Conservation (phyloP, 2,113 vertebrate genomes). For the Pollimyrus isidori region DNA sequence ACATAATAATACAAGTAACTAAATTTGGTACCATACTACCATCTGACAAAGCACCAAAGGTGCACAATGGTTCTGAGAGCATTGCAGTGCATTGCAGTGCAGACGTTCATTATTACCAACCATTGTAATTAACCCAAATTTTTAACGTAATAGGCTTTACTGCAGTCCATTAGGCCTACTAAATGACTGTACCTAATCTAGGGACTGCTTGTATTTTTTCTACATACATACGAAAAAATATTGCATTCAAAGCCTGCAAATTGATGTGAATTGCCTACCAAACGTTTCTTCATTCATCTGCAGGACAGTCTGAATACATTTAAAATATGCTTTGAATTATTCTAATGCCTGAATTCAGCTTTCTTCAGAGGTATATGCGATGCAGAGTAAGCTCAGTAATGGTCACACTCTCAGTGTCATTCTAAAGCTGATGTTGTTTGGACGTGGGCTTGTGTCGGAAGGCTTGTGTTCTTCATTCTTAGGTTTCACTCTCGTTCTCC, state of each 20-base stretch:
- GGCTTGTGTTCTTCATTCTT: not conserved
- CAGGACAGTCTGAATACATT: not conserved
- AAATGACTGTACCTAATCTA: not conserved
- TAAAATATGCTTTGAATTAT: not conserved
- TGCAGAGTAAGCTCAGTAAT: not conserved
- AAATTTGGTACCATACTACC: not conserved
- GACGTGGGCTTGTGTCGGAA: not conserved
- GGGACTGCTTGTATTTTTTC: not conserved
- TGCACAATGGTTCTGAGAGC: too few species aligned
- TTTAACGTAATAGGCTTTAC: not conserved
- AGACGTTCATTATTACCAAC: not conserved
- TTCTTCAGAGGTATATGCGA: not conserved
- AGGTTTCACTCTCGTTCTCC: not conserved
- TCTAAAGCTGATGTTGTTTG: not conserved
- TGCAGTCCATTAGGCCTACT: not conserved
- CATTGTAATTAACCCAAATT: not conserved
- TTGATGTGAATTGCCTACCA: not conserved
- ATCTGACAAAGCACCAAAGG: too few species aligned
- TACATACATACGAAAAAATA: not conserved
- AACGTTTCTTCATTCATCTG: not conserved
- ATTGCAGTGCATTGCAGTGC: too few species aligned
- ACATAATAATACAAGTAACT: not conserved
- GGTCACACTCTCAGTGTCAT: not conserved
- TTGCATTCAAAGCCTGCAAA: not conserved
- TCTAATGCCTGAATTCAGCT: not conserved